Evolutionary conservation across 2,888 invertebrate genomes (phyloP).

Genomic region (Phanerotoma sp.): DNA sequence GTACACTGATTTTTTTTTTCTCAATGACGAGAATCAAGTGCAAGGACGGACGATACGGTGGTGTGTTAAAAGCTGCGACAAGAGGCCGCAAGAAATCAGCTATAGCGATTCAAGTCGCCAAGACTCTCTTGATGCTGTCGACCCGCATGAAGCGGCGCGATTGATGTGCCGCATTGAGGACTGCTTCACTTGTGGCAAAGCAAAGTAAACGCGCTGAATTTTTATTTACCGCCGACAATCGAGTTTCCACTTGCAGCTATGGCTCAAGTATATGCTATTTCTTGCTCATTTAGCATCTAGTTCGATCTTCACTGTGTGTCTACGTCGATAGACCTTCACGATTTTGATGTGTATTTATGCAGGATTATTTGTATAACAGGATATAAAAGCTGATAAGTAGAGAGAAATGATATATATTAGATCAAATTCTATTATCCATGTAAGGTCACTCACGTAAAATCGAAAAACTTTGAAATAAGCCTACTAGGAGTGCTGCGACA

Average conservation of each 20-base stretch:
- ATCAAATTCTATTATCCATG: background rate
- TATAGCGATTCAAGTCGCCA: slow-evolving; percentile 31
- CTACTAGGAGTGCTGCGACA: no score
- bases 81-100: slow-evolving; percentile 30
- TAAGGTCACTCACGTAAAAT: background rate
- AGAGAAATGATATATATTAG: background rate
- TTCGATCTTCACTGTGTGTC: no score
- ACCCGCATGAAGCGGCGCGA: slow-evolving; percentile 25
- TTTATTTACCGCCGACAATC: slow-evolving; percentile 17
- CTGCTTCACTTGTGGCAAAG: background rate
- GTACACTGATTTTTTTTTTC: no score
- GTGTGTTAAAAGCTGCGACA: no score
- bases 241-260: slow-evolving; percentile 17
- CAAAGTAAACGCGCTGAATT: slow-evolving; percentile 19
- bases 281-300: background rate
- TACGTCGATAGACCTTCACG: background rate
- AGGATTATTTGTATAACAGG: no score
- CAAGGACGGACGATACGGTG: no score
- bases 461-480: no score
- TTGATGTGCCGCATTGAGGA: slow-evolving; percentile 35
- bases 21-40: no score
- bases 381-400: no score
- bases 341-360: slow-evolving; percentile 2
- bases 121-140: slow-evolving; percentile 16
- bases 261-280: background rate